A percentile compares a stretch with the other conserved stretches of the same genome.
phyloP scores from a whole-genome alignment of 1,140 invertebrate species.

The Bombus confusus region DNA sequence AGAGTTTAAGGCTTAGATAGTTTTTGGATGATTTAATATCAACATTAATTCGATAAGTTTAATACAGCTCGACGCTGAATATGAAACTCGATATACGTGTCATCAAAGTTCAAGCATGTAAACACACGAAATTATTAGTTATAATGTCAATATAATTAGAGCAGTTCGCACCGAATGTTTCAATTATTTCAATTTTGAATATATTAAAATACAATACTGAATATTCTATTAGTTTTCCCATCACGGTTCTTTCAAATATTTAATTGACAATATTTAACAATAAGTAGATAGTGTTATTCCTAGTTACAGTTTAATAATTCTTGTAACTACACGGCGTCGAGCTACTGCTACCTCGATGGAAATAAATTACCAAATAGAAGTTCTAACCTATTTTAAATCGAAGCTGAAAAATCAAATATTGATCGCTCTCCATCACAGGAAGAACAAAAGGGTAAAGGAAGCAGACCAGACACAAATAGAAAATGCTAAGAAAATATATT shows the following conservation, averaged over 20 bases:
- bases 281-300: too few species aligned
- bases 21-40: not conserved
- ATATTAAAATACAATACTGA: not conserved
- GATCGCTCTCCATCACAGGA: not conserved
- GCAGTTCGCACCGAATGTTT: not conserved
- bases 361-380: not conserved
- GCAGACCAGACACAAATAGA: too few species aligned
- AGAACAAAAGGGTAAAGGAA: not conserved
- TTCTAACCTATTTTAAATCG: not conserved
- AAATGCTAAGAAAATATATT: not conserved
- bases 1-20: not conserved
- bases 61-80: not conserved
- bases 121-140: conserved; percentile 1
- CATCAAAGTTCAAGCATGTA: not conserved
- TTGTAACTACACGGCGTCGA: too few species aligned
- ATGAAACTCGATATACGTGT: not conserved
- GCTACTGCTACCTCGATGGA: too few species aligned
- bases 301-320: too few species aligned
- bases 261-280: too few species aligned
- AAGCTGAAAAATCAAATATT: not conserved
- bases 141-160: not conserved
- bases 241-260: too few species aligned
- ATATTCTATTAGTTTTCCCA: too few species aligned
- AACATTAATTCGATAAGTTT: conserved; percentile 19
- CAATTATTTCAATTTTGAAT: not conserved